phyloP scores from a whole-genome alignment of 2,797 vertebrate species.

The Cirrhinus mrigala region DNA sequence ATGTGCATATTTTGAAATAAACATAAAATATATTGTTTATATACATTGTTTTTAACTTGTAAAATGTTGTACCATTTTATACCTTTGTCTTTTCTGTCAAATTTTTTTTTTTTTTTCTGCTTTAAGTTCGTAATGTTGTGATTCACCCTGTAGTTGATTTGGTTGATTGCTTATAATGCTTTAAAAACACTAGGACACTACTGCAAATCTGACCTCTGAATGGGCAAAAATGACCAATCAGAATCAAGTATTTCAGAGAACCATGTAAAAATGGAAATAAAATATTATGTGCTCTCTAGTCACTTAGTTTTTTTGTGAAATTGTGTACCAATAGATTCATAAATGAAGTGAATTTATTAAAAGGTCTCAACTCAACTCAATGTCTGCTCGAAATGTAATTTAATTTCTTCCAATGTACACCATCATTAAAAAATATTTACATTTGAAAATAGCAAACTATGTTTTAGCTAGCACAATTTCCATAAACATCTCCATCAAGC shows the following conservation, averaged over 20 bases:
- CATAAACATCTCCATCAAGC: conserved; percentile 6
- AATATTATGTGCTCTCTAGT: background rate
- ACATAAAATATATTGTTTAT: no score
- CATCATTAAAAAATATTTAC: background rate
- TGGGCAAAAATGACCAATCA: background rate
- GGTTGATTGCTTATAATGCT: background rate
- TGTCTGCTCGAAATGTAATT: background rate
- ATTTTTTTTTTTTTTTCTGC: no score
- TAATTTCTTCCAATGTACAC: background rate
- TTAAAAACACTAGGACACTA: background rate
- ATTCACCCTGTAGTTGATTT: background rate
- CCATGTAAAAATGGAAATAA: background rate
- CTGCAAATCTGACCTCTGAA: background rate
- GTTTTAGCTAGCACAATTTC: background rate
- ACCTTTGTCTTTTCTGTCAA: no score
- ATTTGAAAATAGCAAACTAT: background rate
- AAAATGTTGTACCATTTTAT: no score
- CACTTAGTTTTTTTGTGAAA: background rate
- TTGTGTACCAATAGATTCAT: background rate
- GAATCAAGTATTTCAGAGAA: background rate
- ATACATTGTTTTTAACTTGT: no score
- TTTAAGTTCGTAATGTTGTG: no score
- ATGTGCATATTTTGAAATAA: no score
- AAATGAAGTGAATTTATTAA: background rate
- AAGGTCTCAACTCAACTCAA: background rate